These are phyloP conservation scores for Scomber colias DNA, from an alignment of 2,113 vertebrate genomes.

Conservation along the genomic window DNA sequence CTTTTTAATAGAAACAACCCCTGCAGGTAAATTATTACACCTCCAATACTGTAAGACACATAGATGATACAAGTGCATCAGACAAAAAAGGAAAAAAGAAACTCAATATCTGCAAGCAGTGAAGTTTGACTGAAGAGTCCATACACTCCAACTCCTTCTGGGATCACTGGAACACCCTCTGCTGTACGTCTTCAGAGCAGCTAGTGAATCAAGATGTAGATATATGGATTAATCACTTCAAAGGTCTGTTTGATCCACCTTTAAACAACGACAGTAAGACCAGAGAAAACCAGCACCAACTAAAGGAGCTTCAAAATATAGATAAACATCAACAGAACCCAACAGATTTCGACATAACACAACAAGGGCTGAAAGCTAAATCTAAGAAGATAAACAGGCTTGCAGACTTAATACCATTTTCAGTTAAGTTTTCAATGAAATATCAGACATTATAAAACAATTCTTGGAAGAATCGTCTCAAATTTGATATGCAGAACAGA, in stretches of 20 bases:
- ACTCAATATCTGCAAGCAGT: conserved; percentile 26
- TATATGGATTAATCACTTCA: conserved; percentile 35
- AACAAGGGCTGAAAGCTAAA: not conserved
- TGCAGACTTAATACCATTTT: not conserved
- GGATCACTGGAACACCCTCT: conserved; percentile 3
- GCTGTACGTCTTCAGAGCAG: conserved; percentile 15
- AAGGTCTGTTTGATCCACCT: conserved; percentile 27
- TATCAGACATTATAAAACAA: not conserved
- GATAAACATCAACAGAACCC: conserved; percentile 1
- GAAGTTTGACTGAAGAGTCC: conserved; percentile 1
- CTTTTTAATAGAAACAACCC: not conserved
- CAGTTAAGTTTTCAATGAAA: not conserved
- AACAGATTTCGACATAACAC: not conserved
- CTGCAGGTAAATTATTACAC: not conserved
- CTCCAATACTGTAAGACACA: not conserved
- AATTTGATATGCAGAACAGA: not conserved
- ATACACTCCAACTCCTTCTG: not conserved
- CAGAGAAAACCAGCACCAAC: not conserved
- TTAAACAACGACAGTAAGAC: conserved; percentile 17
- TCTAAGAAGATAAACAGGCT: not conserved
- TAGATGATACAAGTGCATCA: not conserved
- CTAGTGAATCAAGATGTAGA: conserved; percentile 6
- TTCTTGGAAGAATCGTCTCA: not conserved
- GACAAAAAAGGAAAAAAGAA: conserved; percentile 9
- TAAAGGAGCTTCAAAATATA: conserved; percentile 28